These are phyloP conservation scores for Platycercus adscitus DNA, from an alignment of 2,113 vertebrate genomes.

Conservation along the genomic window DNA sequence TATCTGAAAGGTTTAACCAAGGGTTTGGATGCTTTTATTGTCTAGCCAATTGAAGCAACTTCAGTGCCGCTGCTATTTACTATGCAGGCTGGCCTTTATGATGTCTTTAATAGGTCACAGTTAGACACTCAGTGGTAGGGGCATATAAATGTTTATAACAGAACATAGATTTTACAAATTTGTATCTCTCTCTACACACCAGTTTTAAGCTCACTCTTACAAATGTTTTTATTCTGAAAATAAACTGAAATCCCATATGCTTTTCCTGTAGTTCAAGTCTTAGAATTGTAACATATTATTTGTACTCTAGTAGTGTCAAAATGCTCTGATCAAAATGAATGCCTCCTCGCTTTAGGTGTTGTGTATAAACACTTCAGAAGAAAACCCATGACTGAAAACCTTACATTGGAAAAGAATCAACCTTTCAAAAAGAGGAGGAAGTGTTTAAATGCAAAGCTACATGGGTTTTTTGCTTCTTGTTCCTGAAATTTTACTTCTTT, in stretches of 20 bases:
- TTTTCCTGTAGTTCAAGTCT: background rate
- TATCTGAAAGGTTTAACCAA: background rate
- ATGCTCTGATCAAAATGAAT: background rate
- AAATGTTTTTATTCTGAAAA: background rate
- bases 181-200: background rate
- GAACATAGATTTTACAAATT: background rate
- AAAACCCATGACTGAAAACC: background rate
- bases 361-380: background rate
- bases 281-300: background rate
- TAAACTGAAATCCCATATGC: background rate
- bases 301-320: constrained; percentile 1
- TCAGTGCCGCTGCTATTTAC: background rate
- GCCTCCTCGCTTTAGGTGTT: background rate
- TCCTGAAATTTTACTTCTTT: background rate
- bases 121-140: background rate
- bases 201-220: background rate
- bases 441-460: background rate
- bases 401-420: background rate
- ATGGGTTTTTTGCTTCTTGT: background rate
- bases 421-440: background rate
- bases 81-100: background rate
- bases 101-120: background rate
- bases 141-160: background rate
- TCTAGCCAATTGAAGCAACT: background rate
- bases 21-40: background rate